Base-by-base conservation (phyloP, 2,888 invertebrate genomes). In the Lithophane socia region DNA sequence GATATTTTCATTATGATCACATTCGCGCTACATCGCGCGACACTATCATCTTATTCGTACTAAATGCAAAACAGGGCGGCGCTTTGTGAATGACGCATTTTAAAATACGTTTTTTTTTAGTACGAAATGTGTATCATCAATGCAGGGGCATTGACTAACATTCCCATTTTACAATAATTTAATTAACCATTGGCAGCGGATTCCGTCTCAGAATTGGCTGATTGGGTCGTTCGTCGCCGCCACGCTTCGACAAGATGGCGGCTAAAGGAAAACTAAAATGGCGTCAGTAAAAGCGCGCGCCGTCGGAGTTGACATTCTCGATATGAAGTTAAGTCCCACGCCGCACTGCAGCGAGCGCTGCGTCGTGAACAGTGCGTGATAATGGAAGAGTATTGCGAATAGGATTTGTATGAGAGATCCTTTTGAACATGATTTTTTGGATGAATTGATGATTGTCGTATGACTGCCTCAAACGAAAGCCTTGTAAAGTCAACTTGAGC, bases 141-240 rank as follows among this genome's bases (percentile, higher is more conserved):
- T 95, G 94, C 92, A 77, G 60, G 73, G 79, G 90, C 95, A 95
- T 95, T 95, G 94, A 92, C 92, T 90, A 88, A 93, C 95, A 96
- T 96, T 95, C 93, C 92, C 77, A 88, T 93, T 93, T 94, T 93
- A 89, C 82, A 92, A 92, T 87, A 90, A 83, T 84, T 89, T 87
- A 84, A 84, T 85, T 90, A 89, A 92, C 95, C 95, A 94, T 91
- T 90, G 88, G 87, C 95, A 92, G 93, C 93, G 87, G 94, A 93
- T 95, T 95, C 94, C 80, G 73, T 87, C 77, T 84, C 88, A 89
- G 94, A 96, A 95, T 92, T 93, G 86, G 94, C 94, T 90, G 95
- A 92, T 94, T 93, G 96, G 95, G 87, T 94, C 94, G 95, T 94
- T 95, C 94, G 94, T 92, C 86, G 92, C 93, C 93, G 94, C 95